A percentile compares a stretch with the other conserved stretches of the same genome.
phyloP scores from a whole-genome alignment of 2,113 vertebrate genomes.

The Sprattus sprattus region DNA sequence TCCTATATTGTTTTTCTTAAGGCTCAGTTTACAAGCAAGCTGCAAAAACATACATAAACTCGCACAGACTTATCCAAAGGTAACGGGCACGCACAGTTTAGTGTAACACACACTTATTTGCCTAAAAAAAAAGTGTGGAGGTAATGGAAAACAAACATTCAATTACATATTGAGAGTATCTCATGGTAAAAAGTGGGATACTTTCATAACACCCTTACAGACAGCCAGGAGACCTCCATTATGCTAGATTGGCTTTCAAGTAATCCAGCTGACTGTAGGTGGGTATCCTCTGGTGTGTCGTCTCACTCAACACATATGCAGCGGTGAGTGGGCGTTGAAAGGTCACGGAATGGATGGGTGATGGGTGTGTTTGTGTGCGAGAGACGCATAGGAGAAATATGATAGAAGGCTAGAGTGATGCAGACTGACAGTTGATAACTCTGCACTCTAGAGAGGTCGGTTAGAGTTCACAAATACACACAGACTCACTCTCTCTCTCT shows the following conservation, averaged over 20 bases:
- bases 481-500: neutral
- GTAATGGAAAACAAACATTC: neutral
- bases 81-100: neutral
- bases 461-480: neutral
- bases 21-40: too few relatives aligned
- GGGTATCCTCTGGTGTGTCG: neutral
- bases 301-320: conserved; percentile 18
- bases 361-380: neutral
- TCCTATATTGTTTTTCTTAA: too few relatives aligned
- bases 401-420: conserved; percentile 6
- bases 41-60: too few relatives aligned
- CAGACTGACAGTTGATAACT: conserved; percentile 11
- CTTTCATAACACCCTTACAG: neutral
- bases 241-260: neutral
- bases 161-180: neutral
- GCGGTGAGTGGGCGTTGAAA: conserved; percentile 14
- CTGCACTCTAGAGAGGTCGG: neutral
- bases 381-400: conserved; percentile 5
- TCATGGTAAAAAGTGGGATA: neutral
- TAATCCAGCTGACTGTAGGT: conserved; percentile 5
- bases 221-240: neutral
- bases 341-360: neutral
- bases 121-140: neutral
- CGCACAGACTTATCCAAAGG: too few relatives aligned
- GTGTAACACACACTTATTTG: too few relatives aligned